phyloP scores from a whole-genome alignment of 2,113 vertebrate species.

The Motacilla alba region DNA sequence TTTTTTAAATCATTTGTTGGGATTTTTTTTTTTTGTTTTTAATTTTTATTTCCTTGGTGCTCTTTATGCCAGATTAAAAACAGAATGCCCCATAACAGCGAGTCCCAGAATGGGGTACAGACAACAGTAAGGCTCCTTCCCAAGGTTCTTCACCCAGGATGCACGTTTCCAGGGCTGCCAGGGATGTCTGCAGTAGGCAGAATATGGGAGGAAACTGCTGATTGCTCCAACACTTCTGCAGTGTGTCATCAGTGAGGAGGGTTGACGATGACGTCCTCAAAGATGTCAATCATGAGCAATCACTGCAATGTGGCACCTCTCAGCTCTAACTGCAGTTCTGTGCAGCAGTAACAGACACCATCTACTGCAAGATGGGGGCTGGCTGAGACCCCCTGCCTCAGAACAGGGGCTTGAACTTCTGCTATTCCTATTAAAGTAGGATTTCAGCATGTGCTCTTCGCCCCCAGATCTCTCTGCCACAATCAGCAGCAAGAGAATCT shows the following conservation, averaged over 20 bases:
- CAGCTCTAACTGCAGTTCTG: neutral
- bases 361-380: neutral
- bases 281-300: neutral
- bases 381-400: neutral
- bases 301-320: neutral
- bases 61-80: slow-evolving; percentile 8
- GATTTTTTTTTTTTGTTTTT: neutral
- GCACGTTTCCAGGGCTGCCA: neutral
- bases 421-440: neutral
- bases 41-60: slow-evolving; percentile 47
- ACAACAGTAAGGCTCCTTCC: neutral
- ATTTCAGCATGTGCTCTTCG: neutral
- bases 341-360: neutral
- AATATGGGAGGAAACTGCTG: neutral
- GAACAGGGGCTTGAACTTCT: neutral
- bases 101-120: slow-evolving; percentile 26
- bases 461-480: neutral
- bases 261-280: neutral
- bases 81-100: neutral
- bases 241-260: neutral
- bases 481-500: neutral
- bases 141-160: neutral
- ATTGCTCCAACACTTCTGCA: slow-evolving; percentile 15
- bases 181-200: neutral
- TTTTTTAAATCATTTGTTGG: fast-evolving